phyloP scores from a whole-genome alignment of 2,888 invertebrate genomes.

The Ichneumoninae sp. region DNA sequence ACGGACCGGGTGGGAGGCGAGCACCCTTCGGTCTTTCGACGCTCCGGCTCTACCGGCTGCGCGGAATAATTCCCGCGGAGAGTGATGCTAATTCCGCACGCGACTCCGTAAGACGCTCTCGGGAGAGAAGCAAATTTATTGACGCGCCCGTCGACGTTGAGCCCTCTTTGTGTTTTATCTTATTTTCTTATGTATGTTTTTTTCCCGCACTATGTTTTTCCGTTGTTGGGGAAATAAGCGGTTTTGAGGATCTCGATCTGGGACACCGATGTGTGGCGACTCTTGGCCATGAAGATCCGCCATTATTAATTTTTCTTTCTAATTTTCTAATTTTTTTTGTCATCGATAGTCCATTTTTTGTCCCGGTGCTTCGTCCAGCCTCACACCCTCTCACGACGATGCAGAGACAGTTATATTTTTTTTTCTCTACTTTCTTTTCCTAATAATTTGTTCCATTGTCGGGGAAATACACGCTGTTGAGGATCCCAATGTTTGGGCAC shows the following conservation, averaged over 20 bases:
- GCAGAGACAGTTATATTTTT: no score
- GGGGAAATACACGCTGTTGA: no score
- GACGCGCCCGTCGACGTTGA: slow-evolving; percentile 45
- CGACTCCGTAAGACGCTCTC: slow-evolving; percentile 57
- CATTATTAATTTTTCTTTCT: no score
- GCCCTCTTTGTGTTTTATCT: slow-evolving; percentile 26
- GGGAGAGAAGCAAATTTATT: slow-evolving; percentile 55
- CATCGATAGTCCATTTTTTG: no score
- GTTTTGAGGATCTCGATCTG: neutral
- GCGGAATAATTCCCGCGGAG: slow-evolving; percentile 63
- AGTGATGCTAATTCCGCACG: slow-evolving; percentile 65
- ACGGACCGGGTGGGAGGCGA: slow-evolving; percentile 38
- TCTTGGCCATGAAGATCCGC: no score
- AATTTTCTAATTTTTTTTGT: no score
- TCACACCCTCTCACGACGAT: no score
- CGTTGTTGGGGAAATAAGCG: neutral
- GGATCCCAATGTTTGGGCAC: no score
- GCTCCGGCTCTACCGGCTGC: slow-evolving; percentile 56
- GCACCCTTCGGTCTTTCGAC: slow-evolving; percentile 59
- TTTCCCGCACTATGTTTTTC: neutral
- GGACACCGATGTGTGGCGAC: no score
- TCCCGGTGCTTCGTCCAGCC: no score
- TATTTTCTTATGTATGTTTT: neutral
- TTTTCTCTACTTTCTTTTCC: no score
- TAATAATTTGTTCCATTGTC: no score